phyloP scores from a whole-genome alignment of 2,113 vertebrate genomes.

The Edolisoma coerulescens region DNA sequence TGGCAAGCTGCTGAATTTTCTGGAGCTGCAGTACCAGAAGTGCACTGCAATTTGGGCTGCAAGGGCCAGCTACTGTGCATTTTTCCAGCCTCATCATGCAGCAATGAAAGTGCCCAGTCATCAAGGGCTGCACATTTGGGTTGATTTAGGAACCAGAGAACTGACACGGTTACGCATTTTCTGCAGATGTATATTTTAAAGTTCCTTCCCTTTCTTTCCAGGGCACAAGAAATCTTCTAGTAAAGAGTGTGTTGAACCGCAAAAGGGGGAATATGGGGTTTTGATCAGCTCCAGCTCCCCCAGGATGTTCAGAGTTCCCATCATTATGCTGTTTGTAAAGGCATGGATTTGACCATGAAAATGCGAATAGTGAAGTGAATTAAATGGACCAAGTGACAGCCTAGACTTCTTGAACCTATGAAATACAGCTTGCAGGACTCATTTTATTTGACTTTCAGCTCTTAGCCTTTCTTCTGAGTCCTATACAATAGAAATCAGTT shows the following conservation, averaged over 20 bases:
- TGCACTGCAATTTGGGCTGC: not conserved
- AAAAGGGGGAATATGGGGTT: not conserved
- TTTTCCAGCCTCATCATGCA: not conserved
- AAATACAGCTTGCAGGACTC: not conserved
- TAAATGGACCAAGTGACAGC: not conserved
- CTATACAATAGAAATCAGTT: not conserved
- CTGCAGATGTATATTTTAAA: not conserved
- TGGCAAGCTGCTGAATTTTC: not conserved
- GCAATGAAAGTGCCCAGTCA: not conserved
- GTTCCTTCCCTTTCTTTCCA: not conserved
- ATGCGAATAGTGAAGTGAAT: not conserved
- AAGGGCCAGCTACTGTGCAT: not conserved
- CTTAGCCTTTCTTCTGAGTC: not conserved
- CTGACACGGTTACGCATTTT: not conserved
- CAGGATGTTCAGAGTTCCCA: not conserved
- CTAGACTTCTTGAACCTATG: not conserved
- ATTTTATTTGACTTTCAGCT: not conserved
- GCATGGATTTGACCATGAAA: not conserved
- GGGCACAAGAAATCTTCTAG: not conserved
- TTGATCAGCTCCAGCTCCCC: not conserved
- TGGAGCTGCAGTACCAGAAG: not conserved
- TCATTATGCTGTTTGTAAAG: not conserved
- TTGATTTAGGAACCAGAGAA: not conserved
- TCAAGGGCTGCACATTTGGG: not conserved
- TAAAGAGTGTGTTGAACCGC: not conserved